Base-by-base conservation (phyloP, 2,888 invertebrate species). In the Callosobruchus maculatus region DNA sequence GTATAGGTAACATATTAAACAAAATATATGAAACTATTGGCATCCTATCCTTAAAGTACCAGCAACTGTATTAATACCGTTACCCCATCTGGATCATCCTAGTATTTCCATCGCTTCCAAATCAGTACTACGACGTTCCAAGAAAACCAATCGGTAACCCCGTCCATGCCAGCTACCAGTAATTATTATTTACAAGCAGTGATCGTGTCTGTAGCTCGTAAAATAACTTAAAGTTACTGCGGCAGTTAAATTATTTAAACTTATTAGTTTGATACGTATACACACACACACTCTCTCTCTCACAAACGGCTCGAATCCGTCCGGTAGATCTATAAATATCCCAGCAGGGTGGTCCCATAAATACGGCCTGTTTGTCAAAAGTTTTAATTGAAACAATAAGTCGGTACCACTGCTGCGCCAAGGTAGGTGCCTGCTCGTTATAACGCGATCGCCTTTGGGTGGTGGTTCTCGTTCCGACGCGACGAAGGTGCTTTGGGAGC, bases 201-300 rank as follows among this genome's bases (percentile, higher is more conserved):
- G 76, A 77, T 78, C 79, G 79, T 78, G 78, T 75, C 74, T 74
- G 74, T 30, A n/a, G 70, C 74, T 77, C 78, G 74, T 79, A 79
- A 79, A 79, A 75, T 77, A 30, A 72, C 73, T 49, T 22, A 20
- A 70, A 76, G 70, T 74, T 76, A 76, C 71, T 73, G 72, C 73
- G 70, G 30, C 72, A 72, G 73, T 73, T 71, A 75, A 72, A 75
- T 74, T 74, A 78, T 77, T 77, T 75, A 78, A 78, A 75, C 74
- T 78, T 78, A 78, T 78, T 77, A 78, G 76, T 77, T 76, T 73
- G 74, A 75, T 76, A 76, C 75, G 73, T 73, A 70, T 70, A 71
- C 26, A 71, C 67, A 71, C 30, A n/a, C 21, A 71, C 26, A 71
- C 67, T 67, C 30, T 5, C 21, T 20, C 68, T 75, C 74, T 75